These are phyloP conservation scores for Pyrgus malvae DNA, from an alignment of 2,888 invertebrate genomes.

Conservation along the genomic window DNA sequence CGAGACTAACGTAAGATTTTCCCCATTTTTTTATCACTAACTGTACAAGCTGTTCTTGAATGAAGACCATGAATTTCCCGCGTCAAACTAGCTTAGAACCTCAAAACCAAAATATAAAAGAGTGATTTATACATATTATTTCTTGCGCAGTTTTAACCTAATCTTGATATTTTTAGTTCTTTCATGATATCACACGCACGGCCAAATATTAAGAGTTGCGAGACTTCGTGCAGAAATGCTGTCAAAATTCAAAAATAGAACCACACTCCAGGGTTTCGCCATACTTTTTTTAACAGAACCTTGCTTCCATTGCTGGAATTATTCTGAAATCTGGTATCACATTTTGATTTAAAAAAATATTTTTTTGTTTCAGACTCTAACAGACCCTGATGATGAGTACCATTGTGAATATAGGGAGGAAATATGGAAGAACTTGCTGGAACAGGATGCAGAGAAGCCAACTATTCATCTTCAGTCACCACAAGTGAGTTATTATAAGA, in stretches of 20 bases:
- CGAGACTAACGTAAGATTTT: conserved; percentile 56
- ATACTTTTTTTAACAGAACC: neutral
- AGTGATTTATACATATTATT: neutral
- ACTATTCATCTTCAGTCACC: conserved; percentile 74
- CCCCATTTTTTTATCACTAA: neutral
- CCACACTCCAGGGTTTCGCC: too few relatives aligned
- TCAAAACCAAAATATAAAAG: neutral
- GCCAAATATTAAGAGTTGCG: neutral
- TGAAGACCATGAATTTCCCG: conserved; percentile 12
- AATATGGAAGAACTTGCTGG: conserved; percentile 67
- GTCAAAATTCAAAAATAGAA: conserved; percentile 16
- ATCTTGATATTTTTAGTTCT: conserved; percentile 14
- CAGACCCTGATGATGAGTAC: conserved; percentile 64
- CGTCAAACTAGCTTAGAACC: neutral
- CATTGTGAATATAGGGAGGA: conserved; percentile 69
- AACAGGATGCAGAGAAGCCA: conserved; percentile 66
- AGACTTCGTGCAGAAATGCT: neutral
- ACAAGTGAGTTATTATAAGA: conserved; percentile 52
- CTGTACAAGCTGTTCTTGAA: conserved; percentile 8
- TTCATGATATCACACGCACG: neutral
- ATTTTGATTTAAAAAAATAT: neutral
- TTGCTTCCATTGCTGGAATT: neutral
- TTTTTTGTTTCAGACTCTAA: conserved; percentile 48
- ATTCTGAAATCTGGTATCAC: neutral
- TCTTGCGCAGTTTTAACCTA: conserved; percentile 4